phyloP scores from a whole-genome alignment of 2,888 invertebrate genomes.

The Tachina lurida region DNA sequence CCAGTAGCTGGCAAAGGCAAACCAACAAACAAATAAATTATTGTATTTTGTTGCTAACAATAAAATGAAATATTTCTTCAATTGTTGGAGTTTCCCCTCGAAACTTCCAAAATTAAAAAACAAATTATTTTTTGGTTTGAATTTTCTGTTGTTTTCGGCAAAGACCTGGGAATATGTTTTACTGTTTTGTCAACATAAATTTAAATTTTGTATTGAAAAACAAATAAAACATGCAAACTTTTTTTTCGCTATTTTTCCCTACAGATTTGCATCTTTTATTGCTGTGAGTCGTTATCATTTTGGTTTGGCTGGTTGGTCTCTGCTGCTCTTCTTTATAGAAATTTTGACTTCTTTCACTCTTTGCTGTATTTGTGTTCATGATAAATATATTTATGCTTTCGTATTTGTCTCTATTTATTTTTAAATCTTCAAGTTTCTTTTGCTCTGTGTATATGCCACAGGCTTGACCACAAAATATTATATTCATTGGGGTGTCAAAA shows the following conservation, averaged over 20 bases:
- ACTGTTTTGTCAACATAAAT: slow-evolving; percentile 71
- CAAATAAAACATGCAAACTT: slow-evolving; percentile 13
- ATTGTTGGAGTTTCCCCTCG: not conserved
- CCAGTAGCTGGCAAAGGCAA: not conserved
- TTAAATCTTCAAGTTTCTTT: slow-evolving; percentile 37
- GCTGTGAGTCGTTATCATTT: slow-evolving; percentile 46
- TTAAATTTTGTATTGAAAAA: slow-evolving; percentile 57
- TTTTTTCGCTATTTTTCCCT: slow-evolving; percentile 4
- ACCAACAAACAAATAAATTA: slow-evolving; percentile 1
- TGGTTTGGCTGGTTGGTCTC: not conserved
- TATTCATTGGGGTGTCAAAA: slow-evolving; percentile 65
- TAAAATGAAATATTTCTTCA: slow-evolving; percentile 29
- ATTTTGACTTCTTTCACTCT: slow-evolving; percentile 43
- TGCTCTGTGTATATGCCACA: slow-evolving; percentile 27
- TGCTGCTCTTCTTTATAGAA: slow-evolving; percentile 37
- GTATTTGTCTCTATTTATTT: slow-evolving; percentile 19
- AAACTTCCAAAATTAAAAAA: not conserved
- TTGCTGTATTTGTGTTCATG: slow-evolving; percentile 32
- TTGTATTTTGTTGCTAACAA: slow-evolving; percentile 3
- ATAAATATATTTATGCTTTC: slow-evolving; percentile 56
- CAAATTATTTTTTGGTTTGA: not conserved
- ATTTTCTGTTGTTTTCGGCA: slow-evolving; percentile 27
- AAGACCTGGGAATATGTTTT: slow-evolving; percentile 65
- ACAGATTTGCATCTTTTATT: not conserved
- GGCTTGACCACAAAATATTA: slow-evolving; percentile 68